These are phyloP conservation scores for Phaenicophaeus curvirostris DNA, from an alignment of 2,797 vertebrate genomes.

Conservation along the genomic window DNA sequence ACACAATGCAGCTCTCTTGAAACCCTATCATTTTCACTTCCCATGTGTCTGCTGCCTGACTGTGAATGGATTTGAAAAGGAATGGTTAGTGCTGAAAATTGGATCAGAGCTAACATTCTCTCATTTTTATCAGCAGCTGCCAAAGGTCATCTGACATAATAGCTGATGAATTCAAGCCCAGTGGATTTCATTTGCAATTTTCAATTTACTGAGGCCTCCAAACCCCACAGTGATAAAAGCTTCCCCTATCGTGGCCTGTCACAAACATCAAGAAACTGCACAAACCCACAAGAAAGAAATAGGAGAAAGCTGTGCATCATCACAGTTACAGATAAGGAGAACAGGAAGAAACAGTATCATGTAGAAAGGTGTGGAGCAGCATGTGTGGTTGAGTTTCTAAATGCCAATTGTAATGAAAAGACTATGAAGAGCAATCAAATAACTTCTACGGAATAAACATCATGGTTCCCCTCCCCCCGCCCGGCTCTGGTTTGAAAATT, in stretches of 20 bases:
- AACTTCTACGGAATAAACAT: conserved; percentile 76
- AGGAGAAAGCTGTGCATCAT: conserved; percentile 84
- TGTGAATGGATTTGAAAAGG: conserved; percentile 92
- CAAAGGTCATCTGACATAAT: conserved; percentile 99
- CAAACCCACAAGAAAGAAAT: conserved; percentile 87
- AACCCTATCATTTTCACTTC: conserved; percentile 99
- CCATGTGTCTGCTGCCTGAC: conserved; percentile 89
- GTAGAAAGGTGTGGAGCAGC: conserved; percentile 80
- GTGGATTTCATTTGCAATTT: conserved; percentile 99
- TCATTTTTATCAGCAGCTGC: conserved; percentile 98
- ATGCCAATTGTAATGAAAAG: conserved; percentile 85
- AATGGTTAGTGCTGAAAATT: conserved; percentile 96
- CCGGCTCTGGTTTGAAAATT: conserved; percentile 70
- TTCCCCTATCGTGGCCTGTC: conserved; percentile 97
- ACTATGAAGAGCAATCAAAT: conserved; percentile 80
- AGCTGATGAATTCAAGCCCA: conserved; percentile 97
- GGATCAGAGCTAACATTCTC: conserved; percentile 98
- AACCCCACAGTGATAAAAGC: conserved; percentile 95
- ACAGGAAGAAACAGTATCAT: conserved; percentile 78
- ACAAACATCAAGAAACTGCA: conserved; percentile 95
- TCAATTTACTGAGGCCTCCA: conserved; percentile 95
- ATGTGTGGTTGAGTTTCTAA: conserved; percentile 83
- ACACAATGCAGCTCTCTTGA: conserved; percentile 96
- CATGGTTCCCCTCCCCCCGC: background rate
- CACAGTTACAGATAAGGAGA: conserved; percentile 85